Base-by-base conservation (phyloP, 1,140 invertebrate species). In the Bombus pascuorum region DNA sequence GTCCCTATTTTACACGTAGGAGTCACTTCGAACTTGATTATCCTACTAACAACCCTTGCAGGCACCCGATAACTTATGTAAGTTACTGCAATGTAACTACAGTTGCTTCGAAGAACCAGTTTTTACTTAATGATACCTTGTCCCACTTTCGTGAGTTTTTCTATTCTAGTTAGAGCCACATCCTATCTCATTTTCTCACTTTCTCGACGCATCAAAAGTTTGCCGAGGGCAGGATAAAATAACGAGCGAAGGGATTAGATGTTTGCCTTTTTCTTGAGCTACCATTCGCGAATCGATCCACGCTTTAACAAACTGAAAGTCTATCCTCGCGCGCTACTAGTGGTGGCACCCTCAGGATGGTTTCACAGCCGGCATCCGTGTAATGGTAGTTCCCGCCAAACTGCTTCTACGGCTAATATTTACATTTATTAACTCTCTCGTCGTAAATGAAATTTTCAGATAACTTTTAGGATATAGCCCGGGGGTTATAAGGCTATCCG, bases 391-490 rank as follows among this genome's bases (percentile, higher is more conserved):
- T 91, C 90, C 86, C 90, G 90, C 90, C 88, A 94, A 94, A 94
- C 94, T 93, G 91, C 93, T 94, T 91, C 93, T 90, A 93, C 92
- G 93, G 93, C 93, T 94, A 95, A 95, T 94, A 95, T 95, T 95
- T 95, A 95, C 93, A 93, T 95, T 95, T 95, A 94, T 95, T 95
- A 95, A 95, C 93, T 95, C 93, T 93, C 93, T 93, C 93, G 92
- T 93, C 93, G 93, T 94, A 94, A 95, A 95, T 94, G 94, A 95
- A 95, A 95, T 94, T 95, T 95, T 94, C 94, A 95, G 93, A 95
- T 95, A 94, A 94, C 93, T 95, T 94, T 94, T 95, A 92, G 93
- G 91, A 95, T 95, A 94, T 92, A 94, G 93, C 92, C 92, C 86
- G 91, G 88, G 93, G 94, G 91, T 92, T 94, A 94, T 93, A 92